Conservation (phyloP, 2,888 invertebrate genomes). For the Microctonus hyperodae region DNA sequence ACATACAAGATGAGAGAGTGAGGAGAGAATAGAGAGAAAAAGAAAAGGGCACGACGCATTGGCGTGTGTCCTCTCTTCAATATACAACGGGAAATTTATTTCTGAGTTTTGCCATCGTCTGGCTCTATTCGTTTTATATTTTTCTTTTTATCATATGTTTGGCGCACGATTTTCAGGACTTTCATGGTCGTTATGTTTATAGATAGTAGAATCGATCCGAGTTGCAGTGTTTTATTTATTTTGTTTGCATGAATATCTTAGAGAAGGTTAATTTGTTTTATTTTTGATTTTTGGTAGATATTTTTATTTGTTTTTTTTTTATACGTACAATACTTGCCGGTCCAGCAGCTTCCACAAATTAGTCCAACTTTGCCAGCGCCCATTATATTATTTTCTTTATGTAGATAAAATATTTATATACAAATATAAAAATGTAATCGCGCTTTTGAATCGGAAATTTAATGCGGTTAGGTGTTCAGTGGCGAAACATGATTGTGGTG, state of each 20-base stretch:
- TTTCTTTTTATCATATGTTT: neutral
- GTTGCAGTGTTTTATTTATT: too few species aligned
- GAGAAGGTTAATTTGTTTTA: neutral
- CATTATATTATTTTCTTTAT: slow-evolving; percentile 6
- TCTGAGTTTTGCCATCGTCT: neutral
- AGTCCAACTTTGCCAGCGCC: slow-evolving; percentile 58
- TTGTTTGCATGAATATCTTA: neutral
- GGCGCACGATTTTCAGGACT: neutral
- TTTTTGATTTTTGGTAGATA: neutral
- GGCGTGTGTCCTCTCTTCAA: slow-evolving; percentile 7
- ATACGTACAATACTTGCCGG: slow-evolving; percentile 60
- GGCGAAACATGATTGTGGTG: slow-evolving; percentile 11
- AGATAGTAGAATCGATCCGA: neutral
- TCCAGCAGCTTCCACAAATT: slow-evolving; percentile 63
- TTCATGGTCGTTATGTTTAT: neutral
- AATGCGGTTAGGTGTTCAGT: slow-evolving; percentile 7
- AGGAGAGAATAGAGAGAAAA: neutral
- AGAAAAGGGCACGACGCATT: slow-evolving; percentile 10
- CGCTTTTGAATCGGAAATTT: slow-evolving; percentile 12
- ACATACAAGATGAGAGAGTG: neutral
- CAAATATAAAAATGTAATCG: neutral
- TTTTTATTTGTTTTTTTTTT: neutral
- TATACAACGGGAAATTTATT: slow-evolving; percentile 11
- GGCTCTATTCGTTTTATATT: neutral
- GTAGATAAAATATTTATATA: neutral